These are phyloP conservation scores for Lapara coniferarum DNA, from an alignment of 2,888 invertebrate genomes.

Conservation along the genomic window DNA sequence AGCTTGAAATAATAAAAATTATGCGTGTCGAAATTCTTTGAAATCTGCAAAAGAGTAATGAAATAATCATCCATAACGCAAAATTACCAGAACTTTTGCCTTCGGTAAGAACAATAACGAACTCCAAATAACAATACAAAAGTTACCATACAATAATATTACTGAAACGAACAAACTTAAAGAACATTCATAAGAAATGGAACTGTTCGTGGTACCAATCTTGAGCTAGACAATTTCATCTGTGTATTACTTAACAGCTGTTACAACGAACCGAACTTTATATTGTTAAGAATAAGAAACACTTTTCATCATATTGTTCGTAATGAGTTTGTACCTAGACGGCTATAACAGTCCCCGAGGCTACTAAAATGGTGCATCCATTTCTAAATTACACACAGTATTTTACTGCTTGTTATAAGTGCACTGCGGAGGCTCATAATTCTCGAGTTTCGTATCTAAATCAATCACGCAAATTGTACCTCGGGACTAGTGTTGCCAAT, in stretches of 20 bases:
- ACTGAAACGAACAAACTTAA: background rate
- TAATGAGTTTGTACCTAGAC: conserved; percentile 5
- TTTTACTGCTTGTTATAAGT: conserved; percentile 46
- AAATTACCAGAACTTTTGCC: too few species aligned
- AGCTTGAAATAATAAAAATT: too few species aligned
- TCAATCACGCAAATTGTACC: conserved; percentile 49
- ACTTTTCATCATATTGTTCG: conserved; percentile 2
- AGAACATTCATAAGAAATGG: conserved; percentile 5
- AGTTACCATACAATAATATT: background rate
- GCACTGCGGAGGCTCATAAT: conserved; percentile 45
- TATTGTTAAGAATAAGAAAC: conserved; percentile 11
- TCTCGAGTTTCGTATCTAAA: conserved; percentile 48
- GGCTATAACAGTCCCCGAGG: background rate
- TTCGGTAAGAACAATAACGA: too few species aligned
- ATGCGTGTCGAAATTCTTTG: too few species aligned
- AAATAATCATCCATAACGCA: too few species aligned
- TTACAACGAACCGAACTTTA: conserved; percentile 10
- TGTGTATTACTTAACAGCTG: background rate
- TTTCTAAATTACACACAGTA: conserved; percentile 54
- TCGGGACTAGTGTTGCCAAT: too few species aligned
- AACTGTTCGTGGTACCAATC: background rate
- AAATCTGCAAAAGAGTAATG: too few species aligned
- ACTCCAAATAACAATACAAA: background rate
- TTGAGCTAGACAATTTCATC: conserved; percentile 2
- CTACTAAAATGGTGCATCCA: conserved; percentile 38